Percentiles rank a stretch among this genome's conserved stretches.
These are phyloP conservation scores for Hormaphis cornu DNA, from an alignment of 1,140 invertebrate species.

Conservation along the genomic window DNA sequence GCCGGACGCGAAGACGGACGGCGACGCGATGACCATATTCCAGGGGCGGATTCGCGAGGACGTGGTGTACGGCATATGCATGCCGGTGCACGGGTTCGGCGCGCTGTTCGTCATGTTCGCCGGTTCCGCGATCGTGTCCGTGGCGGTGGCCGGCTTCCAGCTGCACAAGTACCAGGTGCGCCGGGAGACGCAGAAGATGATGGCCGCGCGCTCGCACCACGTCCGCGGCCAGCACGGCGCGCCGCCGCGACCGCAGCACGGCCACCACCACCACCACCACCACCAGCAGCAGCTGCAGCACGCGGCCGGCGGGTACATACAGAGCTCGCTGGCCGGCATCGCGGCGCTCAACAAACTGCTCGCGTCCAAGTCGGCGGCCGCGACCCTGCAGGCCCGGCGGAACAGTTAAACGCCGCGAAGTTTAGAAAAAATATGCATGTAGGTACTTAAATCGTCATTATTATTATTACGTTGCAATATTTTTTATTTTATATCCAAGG, in stretches of 20 bases:
- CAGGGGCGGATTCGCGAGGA: slow-evolving; percentile 76
- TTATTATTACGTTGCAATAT: no score
- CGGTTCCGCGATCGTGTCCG: slow-evolving; percentile 70
- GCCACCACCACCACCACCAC: slow-evolving; percentile 41
- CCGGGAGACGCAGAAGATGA: slow-evolving; percentile 48
- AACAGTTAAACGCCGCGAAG: neutral
- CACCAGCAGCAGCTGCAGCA: slow-evolving; percentile 41
- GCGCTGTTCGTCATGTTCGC: slow-evolving; percentile 77
- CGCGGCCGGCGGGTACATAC: slow-evolving; percentile 31
- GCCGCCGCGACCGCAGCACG: slow-evolving; percentile 38
- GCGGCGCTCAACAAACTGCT: slow-evolving; percentile 57
- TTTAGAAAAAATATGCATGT: no score
- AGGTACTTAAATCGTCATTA: no score
- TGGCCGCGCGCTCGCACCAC: slow-evolving; percentile 43
- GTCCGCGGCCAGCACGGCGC: slow-evolving; percentile 41
- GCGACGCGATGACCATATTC: slow-evolving; percentile 77
- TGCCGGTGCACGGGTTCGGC: slow-evolving; percentile 79
- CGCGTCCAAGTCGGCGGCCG: neutral
- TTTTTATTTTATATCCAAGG: no score
- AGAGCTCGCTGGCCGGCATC: slow-evolving; percentile 58
- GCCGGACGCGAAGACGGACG: slow-evolving; percentile 58
- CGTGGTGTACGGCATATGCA: slow-evolving; percentile 82
- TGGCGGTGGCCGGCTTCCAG: slow-evolving; percentile 64
- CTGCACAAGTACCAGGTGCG: slow-evolving; percentile 64
- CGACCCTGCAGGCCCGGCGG: neutral